These are phyloP conservation scores for Biston betularia DNA, from an alignment of 2,888 invertebrate species.

Conservation along the genomic window DNA sequence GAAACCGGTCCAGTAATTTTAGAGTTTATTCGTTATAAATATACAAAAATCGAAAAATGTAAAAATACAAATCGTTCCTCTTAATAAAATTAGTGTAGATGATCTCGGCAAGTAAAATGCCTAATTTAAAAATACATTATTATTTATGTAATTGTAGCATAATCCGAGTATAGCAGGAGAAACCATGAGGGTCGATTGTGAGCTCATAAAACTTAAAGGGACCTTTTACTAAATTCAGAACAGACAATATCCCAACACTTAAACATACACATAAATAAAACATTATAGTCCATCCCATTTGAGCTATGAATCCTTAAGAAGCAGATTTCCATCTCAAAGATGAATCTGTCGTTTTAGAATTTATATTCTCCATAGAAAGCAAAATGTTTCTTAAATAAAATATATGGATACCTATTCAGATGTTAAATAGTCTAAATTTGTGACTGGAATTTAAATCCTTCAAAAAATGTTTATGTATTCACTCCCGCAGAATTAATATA, in stretches of 20 bases:
- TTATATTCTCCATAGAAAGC: conserved; percentile 44
- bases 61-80: too few relatives aligned
- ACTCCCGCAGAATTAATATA: too few relatives aligned
- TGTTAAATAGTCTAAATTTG: conserved; percentile 9
- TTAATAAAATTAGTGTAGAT: too few relatives aligned
- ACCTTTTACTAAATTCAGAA: conserved; percentile 15
- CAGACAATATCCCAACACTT: conserved; percentile 19
- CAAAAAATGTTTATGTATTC: not conserved
- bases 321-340: conserved; percentile 47
- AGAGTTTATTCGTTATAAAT: too few relatives aligned
- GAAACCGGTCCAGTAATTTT: too few relatives aligned
- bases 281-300: conserved; percentile 44
- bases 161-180: not conserved
- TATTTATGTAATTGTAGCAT: not conserved
- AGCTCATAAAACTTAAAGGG: not conserved
- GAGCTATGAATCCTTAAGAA: conserved; percentile 45
- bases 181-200: not conserved
- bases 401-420: conserved; percentile 10
- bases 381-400: conserved; percentile 44
- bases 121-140: too few relatives aligned
- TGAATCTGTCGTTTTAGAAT: conserved; percentile 46
- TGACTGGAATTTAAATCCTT: not conserved
- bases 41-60: too few relatives aligned
- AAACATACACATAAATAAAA: conserved; percentile 33
- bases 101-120: too few relatives aligned